Evolutionary conservation across 2,888 invertebrate species (phyloP).

Genomic region (Diadromus collaris): DNA sequence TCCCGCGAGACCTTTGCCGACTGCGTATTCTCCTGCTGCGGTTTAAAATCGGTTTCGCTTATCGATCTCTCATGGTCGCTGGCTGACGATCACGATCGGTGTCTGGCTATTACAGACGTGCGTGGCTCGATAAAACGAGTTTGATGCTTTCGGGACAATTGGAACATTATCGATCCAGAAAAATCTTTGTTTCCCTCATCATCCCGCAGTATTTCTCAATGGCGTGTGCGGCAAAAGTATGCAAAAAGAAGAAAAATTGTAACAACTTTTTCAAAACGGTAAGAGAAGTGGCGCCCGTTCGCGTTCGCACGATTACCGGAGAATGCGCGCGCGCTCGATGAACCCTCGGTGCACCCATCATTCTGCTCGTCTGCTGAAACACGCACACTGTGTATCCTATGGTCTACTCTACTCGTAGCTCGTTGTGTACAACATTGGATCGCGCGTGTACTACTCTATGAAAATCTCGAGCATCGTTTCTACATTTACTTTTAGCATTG

Average conservation of each 20-base stretch:
- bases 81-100: constrained; percentile 50
- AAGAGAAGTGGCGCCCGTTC: constrained; percentile 61
- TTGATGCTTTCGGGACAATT: constrained; percentile 48
- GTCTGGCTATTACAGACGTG: neutral
- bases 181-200: constrained; percentile 5
- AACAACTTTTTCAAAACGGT: constrained; percentile 29
- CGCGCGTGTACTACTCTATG: neutral
- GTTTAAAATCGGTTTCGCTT: constrained; percentile 5
- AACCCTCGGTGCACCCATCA: constrained; percentile 40
- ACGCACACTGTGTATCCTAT: neutral
- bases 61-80: constrained; percentile 28
- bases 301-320: constrained; percentile 68
- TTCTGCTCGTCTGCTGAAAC: neutral
- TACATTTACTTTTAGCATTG: neutral
- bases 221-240: neutral
- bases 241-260: neutral
- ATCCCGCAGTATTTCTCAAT: neutral
- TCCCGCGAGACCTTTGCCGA: neutral
- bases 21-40: neutral
- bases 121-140: constrained; percentile 29
- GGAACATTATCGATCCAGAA: constrained; percentile 11
- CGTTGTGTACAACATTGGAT: neutral
- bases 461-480: constrained; percentile 3
- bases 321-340: constrained; percentile 63
- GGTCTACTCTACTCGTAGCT: neutral